Evolutionary conservation across 2,797 vertebrate genomes (phyloP), one percentile per base, ranked within the genome.

Genomic region (Anguilla megastoma): DNA sequence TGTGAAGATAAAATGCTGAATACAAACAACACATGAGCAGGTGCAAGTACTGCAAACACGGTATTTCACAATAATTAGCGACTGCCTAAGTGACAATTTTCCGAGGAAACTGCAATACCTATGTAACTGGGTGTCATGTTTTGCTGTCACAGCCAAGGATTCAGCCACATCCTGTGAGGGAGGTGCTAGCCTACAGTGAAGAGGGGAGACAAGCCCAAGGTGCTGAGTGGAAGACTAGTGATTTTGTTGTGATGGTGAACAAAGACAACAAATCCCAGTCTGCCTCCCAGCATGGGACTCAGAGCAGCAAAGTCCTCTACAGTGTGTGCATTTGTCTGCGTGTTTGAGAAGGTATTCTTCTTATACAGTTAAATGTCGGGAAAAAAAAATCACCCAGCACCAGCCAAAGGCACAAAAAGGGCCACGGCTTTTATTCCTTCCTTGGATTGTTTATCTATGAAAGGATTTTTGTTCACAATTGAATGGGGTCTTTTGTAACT

Each of bases 221-320:
- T 93, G 95, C 97, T 96, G 95, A 86, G 92, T 97, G 96, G 96
- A 97, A 97, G 96, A 97, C 96, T 97, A 95, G 97, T 96, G 97
- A 97, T 97, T 97, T 97, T 97, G 97, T 97, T 97, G 96, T 97
- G 91, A 92, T 91, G 90, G 91, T 90, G 87, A 89, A 94, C 91
- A 90, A 91, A 91, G 92, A 96, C 97, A 97, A 97, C 97, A 97
- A 97, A 95, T 96, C 96, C 96, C 94, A 96, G 96, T 96, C 96
- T 94, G 91, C 96, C 96, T 93, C 90, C 92, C 92, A 93, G 95
- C 92, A 80, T 91, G 89, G 91, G 91, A 89, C 87, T 71, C 80
- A 80, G 88, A 71, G 58, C 84, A 48, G 24, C 50, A 27, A 30
- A 71, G 9, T 71, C 69, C 27, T 33, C 69, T 71, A 1, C n/a